Conservation (phyloP, 2,888 invertebrate species). For the Erynnis tages region DNA sequence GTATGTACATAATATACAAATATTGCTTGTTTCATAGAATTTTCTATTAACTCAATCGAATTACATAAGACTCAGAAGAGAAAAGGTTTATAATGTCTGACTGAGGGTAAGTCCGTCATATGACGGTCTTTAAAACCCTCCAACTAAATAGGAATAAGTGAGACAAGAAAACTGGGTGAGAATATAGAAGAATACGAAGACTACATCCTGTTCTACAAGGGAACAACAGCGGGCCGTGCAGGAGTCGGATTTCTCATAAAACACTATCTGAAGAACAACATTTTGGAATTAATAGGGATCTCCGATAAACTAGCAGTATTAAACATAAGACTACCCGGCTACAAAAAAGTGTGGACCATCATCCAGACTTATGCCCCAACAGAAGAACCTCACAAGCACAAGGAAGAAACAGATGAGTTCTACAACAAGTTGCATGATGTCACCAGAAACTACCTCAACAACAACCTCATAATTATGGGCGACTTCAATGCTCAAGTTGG, state of each 20-base stretch:
- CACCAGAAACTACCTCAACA: background rate
- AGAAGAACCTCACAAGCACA: constrained; percentile 3
- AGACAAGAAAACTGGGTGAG: constrained; percentile 29
- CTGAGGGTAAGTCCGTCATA: too few relatives aligned
- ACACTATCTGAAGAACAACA: constrained; percentile 26
- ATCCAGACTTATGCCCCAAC: constrained; percentile 31
- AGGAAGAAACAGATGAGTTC: constrained; percentile 2
- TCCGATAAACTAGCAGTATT: constrained; percentile 33
- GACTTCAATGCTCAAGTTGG: constrained; percentile 5
- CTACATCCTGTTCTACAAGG: constrained; percentile 31
- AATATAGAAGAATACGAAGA: constrained; percentile 24
- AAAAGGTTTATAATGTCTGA: too few relatives aligned
- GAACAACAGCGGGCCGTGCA: constrained; percentile 30
- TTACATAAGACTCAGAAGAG: too few relatives aligned
- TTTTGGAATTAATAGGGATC: constrained; percentile 30
- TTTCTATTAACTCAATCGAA: too few relatives aligned
- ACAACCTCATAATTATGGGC: background rate
- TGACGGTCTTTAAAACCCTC: too few relatives aligned
- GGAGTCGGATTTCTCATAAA: constrained; percentile 35
- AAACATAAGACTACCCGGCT: constrained; percentile 20
- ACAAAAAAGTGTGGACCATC: constrained; percentile 27
- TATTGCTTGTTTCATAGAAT: too few relatives aligned
- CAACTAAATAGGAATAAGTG: constrained; percentile 33
- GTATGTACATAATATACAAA: too few relatives aligned
- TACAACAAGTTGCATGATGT: background rate